Evolutionary conservation across 37 sponge, comb jelly and placozoan species (phyloP), one percentile per base, ranked within the genome.

Genomic region (Cladorhizidae sp.): DNA sequence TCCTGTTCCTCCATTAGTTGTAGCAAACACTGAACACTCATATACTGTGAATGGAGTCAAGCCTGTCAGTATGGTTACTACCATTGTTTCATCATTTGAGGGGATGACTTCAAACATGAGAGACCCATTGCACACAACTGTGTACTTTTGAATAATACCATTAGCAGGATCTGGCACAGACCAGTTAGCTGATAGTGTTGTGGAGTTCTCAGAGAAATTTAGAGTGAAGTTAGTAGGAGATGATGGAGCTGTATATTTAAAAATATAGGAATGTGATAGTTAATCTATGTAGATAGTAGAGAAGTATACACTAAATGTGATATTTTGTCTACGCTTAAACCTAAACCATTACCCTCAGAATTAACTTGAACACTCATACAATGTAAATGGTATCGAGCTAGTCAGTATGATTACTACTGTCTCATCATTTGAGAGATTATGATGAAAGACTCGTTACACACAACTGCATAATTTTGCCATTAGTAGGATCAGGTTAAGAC

Each of bases 251-350:
- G 78, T 25, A 64, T 20, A 38, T 6, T 35, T 15, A 69, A 69
- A 40, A 31, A 39, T n/a, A n/a, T n/a, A n/a, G 23, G 11, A n/a
- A n/a, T n/a, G n/a, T n/a, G n/a, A n/a, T n/a, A n/a, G n/a, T n/a
- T n/a, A n/a, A n/a, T n/a, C n/a, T 84, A 83, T 39, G 67, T 78
- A 35, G 85, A 85, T 58, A 84, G 54, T 38, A 84, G n/a, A n/a
- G n/a, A n/a, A n/a, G n/a, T n/a, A n/a, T n/a, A n/a, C n/a, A n/a
- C n/a, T n/a, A n/a, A n/a, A n/a, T n/a, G n/a, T n/a, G n/a, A n/a
- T n/a, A n/a, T n/a, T n/a, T n/a, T n/a, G n/a, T n/a, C n/a, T n/a
- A n/a, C n/a, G n/a, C n/a, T n/a, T n/a, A n/a, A n/a, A n/a, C n/a
- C n/a, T n/a, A n/a, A n/a, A n/a, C n/a, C n/a, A n/a, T n/a, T n/a